These are phyloP conservation scores for Sepiola atlantica DNA, from an alignment of 2,888 invertebrate genomes.

Conservation along the genomic window DNA sequence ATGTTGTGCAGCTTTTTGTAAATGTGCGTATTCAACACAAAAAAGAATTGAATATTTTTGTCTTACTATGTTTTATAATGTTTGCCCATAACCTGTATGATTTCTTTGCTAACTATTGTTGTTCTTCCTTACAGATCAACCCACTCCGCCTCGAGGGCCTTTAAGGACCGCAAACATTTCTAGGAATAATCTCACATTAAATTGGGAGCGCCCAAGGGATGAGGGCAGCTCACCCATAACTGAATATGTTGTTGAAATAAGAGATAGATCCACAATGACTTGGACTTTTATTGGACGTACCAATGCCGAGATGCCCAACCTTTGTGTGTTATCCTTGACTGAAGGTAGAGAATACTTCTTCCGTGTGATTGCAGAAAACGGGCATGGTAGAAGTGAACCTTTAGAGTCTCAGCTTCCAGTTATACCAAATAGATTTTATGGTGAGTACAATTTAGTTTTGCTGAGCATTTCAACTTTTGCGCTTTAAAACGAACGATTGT, in stretches of 20 bases:
- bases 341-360: slow-evolving; percentile 89
- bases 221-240: slow-evolving; percentile 74
- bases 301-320: slow-evolving; percentile 61
- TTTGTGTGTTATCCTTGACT: slow-evolving; percentile 78
- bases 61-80: background rate
- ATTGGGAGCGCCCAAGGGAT: slow-evolving; percentile 74
- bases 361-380: slow-evolving; percentile 89
- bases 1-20: slow-evolving; percentile 40
- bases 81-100: background rate
- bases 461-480: background rate
- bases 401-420: slow-evolving; percentile 83
- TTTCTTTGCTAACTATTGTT: background rate
- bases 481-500: background rate
- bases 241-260: slow-evolving; percentile 70
- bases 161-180: slow-evolving; percentile 70
- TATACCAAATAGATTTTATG: slow-evolving; percentile 79
- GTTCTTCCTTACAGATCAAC: slow-evolving; percentile 63
- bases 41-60: background rate
- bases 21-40: background rate
- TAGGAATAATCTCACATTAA: slow-evolving; percentile 71
- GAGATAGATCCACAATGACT: slow-evolving; percentile 67
- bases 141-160: slow-evolving; percentile 70
- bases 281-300: slow-evolving; percentile 69
- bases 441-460: slow-evolving; percentile 56
- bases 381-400: slow-evolving; percentile 86